Conservation (phyloP, 2,113 vertebrate species). For the Strix uralensis region DNA sequence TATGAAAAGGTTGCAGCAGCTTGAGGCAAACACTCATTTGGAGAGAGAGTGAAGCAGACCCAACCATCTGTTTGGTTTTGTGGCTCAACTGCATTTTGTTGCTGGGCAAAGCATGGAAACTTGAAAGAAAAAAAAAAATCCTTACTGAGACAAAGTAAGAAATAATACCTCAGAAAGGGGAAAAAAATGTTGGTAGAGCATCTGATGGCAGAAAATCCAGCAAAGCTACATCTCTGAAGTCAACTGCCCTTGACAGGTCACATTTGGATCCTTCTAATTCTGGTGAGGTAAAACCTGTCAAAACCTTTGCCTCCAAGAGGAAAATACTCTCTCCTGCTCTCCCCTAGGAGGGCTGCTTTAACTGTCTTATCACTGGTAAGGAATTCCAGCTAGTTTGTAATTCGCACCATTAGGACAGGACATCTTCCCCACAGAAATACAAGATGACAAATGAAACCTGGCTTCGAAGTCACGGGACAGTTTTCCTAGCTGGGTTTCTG, state of each 20-base stretch:
- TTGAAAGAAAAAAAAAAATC: neutral
- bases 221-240: neutral
- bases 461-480: neutral
- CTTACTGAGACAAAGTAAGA: neutral
- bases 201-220: neutral
- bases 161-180: neutral
- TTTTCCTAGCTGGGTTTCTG: neutral
- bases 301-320: neutral
- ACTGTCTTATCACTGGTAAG: neutral
- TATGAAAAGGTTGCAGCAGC: neutral
- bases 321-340: neutral
- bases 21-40: neutral
- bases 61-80: neutral
- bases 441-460: neutral
- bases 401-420: neutral
- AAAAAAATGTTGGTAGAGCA: neutral
- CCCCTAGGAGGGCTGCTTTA: neutral
- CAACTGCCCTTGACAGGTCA: neutral
- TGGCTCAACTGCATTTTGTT: neutral
- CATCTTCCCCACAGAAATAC: neutral
- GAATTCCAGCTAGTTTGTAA: neutral
- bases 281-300: neutral
- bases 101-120: neutral
- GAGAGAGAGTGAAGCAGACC: neutral
- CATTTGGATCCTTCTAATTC: neutral